Evolutionary conservation across 2,797 vertebrate genomes (phyloP).

Genomic region (Astyanax mexicanus): DNA sequence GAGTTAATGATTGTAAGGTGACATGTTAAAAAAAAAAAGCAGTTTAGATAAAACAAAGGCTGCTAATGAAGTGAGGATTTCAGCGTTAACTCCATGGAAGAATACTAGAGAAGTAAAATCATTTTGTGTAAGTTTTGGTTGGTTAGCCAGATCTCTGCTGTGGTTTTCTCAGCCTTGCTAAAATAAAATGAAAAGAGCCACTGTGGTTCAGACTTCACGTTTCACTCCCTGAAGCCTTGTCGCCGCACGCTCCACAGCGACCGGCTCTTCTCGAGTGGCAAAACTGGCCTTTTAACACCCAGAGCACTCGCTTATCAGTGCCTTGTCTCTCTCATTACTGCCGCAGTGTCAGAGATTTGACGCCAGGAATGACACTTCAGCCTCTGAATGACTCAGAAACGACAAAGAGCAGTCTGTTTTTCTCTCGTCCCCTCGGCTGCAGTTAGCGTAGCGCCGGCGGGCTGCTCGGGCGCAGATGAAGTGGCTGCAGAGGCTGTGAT

Average conservation of each 20-base stretch:
- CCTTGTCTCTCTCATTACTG: conserved; percentile 57
- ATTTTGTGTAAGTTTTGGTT: too few relatives aligned
- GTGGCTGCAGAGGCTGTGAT: conserved; percentile 54
- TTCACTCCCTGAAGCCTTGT: conserved; percentile 15
- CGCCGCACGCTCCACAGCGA: background rate
- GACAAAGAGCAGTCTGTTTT: conserved; percentile 61
- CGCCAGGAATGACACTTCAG: conserved; percentile 61
- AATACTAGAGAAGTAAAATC: background rate
- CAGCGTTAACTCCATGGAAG: background rate
- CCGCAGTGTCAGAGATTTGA: conserved; percentile 36
- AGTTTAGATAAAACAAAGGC: too few relatives aligned
- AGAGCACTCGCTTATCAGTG: conserved; percentile 54
- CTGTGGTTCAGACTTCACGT: conserved; percentile 1
- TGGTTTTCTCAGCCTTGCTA: background rate
- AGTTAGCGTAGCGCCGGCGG: conserved; percentile 68
- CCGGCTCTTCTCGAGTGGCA: background rate
- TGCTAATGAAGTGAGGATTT: too few relatives aligned
- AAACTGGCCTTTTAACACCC: conserved; percentile 43
- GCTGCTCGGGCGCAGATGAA: conserved; percentile 69
- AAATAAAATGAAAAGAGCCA: background rate
- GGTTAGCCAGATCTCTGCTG: background rate
- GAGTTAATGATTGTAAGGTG: too few relatives aligned
- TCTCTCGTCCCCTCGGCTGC: conserved; percentile 30
- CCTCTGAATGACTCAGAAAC: conserved; percentile 65
- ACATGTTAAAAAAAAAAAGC: too few relatives aligned